These are phyloP conservation scores for Sebastes steindachneri DNA, from an alignment of 2,797 vertebrate species.

Conservation along the genomic window DNA sequence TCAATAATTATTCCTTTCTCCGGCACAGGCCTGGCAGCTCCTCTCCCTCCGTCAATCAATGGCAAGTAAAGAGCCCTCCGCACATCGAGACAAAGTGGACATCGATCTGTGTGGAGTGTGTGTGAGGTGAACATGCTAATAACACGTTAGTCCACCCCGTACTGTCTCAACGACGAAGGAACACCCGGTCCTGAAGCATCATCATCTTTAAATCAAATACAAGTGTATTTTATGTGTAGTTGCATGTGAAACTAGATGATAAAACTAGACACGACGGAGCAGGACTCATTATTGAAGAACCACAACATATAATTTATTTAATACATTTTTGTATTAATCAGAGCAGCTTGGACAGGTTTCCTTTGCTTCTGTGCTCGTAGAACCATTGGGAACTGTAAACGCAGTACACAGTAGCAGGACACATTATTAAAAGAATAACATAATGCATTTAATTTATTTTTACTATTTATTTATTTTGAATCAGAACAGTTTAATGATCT, in stretches of 20 bases:
- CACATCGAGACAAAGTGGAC: constrained; percentile 86
- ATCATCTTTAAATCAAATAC: background rate
- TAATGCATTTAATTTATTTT: no score
- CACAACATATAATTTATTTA: background rate
- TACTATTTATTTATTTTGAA: no score
- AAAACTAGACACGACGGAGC: no score
- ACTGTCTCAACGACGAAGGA: background rate
- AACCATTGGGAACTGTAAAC: no score
- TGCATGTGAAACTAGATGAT: background rate
- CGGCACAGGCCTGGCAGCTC: constrained; percentile 80
- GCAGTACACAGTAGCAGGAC: no score
- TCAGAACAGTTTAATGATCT: no score
- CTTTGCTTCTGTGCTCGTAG: no score
- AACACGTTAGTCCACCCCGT: background rate
- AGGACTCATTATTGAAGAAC: background rate
- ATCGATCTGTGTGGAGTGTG: constrained; percentile 87
- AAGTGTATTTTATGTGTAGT: background rate
- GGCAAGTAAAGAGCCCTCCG: constrained; percentile 85
- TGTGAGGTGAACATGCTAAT: constrained; percentile 61
- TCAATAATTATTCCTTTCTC: constrained; percentile 85
- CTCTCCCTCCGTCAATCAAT: constrained; percentile 85
- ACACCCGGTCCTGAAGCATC: background rate
- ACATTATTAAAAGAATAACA: no score
- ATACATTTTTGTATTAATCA: background rate
- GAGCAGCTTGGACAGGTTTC: no score